phyloP scores from a whole-genome alignment of 2,888 invertebrate genomes.

The Chrysolina oricalcia region DNA sequence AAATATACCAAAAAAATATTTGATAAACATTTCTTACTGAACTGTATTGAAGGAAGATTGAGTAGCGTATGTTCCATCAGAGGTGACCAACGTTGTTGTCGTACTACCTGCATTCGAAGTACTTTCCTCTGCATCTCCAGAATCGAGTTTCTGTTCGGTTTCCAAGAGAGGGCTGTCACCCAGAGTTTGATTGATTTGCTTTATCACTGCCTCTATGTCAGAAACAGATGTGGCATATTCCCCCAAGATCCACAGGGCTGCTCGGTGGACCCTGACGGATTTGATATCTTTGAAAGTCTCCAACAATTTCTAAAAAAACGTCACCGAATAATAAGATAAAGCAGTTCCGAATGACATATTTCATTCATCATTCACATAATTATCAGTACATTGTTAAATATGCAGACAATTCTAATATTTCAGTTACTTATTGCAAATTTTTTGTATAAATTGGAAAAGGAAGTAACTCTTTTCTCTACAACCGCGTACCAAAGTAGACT shows the following conservation, averaged over 20 bases:
- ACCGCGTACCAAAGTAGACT: no score
- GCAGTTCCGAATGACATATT: no score
- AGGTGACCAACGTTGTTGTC: constrained; percentile 86
- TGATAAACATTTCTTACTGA: constrained; percentile 73
- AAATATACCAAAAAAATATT: no score
- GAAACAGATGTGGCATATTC: constrained; percentile 90
- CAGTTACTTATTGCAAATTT: no score
- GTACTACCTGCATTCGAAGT: constrained; percentile 55
- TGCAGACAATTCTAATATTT: no score
- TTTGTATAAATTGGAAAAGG: no score
- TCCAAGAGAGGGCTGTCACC: constrained; percentile 82
- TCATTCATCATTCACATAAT: no score
- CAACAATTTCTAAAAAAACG: constrained; percentile 75
- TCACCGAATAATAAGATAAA: no score
- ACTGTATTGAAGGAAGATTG: constrained; percentile 96
- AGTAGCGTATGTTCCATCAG: constrained; percentile 99
- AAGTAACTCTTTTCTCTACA: no score
- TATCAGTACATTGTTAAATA: no score
- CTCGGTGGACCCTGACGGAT: constrained; percentile 93
- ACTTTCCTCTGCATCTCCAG: constrained; percentile 80
- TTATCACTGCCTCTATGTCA: constrained; percentile 87
- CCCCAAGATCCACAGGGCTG: constrained; percentile 97
- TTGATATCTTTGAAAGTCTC: constrained; percentile 91
- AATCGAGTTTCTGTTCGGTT: constrained; percentile 80
- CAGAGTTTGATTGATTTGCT: constrained; percentile 77